Evolutionary conservation across 2,888 invertebrate species (phyloP).

Genomic region (Nomada goodeniana): DNA sequence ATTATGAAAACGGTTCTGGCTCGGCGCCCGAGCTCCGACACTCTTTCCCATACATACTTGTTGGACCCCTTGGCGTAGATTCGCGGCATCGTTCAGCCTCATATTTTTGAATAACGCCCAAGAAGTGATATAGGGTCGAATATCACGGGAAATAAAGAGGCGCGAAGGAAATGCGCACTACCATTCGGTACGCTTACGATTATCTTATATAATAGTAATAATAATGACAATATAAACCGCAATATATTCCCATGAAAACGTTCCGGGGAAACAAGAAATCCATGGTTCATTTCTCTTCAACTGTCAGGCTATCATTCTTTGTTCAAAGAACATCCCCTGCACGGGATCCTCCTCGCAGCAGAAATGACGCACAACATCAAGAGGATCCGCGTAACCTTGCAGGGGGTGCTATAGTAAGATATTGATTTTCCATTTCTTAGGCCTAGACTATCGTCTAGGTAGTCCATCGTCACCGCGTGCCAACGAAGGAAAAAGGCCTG

Average conservation of each 20-base stretch:
- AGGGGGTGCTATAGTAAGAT: conserved; percentile 58
- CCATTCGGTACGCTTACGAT: too few species aligned
- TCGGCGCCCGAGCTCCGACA: conserved; percentile 29
- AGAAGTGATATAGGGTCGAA: neutral
- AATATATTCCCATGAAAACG: too few species aligned
- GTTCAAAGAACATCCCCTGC: too few species aligned
- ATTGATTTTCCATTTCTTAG: conserved; percentile 73
- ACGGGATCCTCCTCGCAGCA: too few species aligned
- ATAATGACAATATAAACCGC: too few species aligned
- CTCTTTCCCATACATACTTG: conserved; percentile 1
- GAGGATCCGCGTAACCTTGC: conserved; percentile 5
- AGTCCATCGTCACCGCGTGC: conserved; percentile 66
- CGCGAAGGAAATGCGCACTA: too few species aligned
- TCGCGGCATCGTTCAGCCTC: conserved; percentile 4
- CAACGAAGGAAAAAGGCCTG: conserved; percentile 41
- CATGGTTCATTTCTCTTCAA: too few species aligned
- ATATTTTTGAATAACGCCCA: conserved; percentile 49
- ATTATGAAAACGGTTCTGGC: conserved; percentile 74
- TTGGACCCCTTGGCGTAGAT: neutral
- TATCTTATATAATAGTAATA: too few species aligned
- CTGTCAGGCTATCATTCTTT: too few species aligned
- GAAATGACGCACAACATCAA: conserved; percentile 5
- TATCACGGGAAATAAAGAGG: too few species aligned
- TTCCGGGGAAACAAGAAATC: too few species aligned
- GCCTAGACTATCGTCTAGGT: conserved; percentile 57